Conservation (phyloP, 1,140 invertebrate genomes). For the Formica exsecta region DNA sequence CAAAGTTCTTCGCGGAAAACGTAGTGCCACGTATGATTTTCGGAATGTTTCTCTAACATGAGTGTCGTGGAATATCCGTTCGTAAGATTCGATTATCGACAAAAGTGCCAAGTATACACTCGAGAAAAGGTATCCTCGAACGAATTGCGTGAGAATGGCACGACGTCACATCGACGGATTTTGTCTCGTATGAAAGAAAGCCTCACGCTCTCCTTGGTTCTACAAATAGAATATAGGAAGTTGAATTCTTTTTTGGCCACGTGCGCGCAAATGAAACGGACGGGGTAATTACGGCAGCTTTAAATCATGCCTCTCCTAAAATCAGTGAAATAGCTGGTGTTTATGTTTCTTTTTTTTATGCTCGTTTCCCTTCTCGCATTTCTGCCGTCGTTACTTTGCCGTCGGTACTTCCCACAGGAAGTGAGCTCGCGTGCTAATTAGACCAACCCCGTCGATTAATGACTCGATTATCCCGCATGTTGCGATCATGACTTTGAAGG, state of each 20-base stretch:
- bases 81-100: background rate
- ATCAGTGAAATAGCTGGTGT: background rate
- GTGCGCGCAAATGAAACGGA: background rate
- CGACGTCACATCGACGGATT: background rate
- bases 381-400: background rate
- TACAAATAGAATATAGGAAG: conserved; percentile 41
- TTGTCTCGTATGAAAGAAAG: background rate
- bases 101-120: background rate
- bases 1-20: background rate
- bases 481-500: background rate
- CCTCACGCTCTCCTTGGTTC: conserved; percentile 17
- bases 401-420: background rate
- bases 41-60: conserved; percentile 20
- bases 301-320: conserved; percentile 15
- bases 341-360: background rate
- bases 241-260: background rate
- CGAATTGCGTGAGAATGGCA: background rate
- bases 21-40: background rate
- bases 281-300: conserved; percentile 26
- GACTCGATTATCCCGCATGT: conserved; percentile 3
- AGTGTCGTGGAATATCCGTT: background rate
- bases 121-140: background rate
- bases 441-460: conserved; percentile 26
- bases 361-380: background rate
- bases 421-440: conserved; percentile 19